phyloP scores from a whole-genome alignment of 2,113 vertebrate species.

The Limanda limanda region DNA sequence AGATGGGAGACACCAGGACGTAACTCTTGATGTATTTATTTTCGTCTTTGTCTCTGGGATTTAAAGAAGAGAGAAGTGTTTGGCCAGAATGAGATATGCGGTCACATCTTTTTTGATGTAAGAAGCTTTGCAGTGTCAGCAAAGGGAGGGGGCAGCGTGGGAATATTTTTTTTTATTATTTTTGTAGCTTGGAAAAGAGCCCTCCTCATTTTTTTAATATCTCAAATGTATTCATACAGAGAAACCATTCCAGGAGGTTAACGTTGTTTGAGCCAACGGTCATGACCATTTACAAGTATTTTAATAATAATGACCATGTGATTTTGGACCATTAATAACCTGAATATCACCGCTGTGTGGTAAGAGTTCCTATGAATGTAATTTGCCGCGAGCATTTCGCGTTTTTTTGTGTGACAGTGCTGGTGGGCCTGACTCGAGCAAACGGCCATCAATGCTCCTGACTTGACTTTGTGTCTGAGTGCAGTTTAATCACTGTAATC shows the following conservation, averaged over 20 bases:
- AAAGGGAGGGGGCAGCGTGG: constrained; percentile 16
- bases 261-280: background rate
- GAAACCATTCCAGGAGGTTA: background rate
- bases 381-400: background rate
- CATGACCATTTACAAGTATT: too few relatives aligned
- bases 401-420: constrained; percentile 7
- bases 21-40: background rate
- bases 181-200: background rate
- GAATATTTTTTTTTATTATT: background rate
- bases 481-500: constrained; percentile 63
- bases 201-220: constrained; percentile 14
- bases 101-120: constrained; percentile 32
- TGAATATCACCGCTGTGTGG: background rate
- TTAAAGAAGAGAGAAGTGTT: constrained; percentile 19
- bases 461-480: constrained; percentile 66
- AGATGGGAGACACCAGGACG: constrained; percentile 8
- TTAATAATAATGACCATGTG: too few relatives aligned
- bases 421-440: constrained; percentile 24
- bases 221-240: background rate
- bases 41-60: constrained; percentile 14
- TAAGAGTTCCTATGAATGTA: constrained; percentile 29
- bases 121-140: constrained; percentile 36
- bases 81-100: constrained; percentile 21
- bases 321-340: constrained; percentile 1
- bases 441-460: constrained; percentile 56